Evolutionary conservation across 1,140 invertebrate species (phyloP), one percentile per base, ranked within the genome.

Genomic region (Aphidius ervi): DNA sequence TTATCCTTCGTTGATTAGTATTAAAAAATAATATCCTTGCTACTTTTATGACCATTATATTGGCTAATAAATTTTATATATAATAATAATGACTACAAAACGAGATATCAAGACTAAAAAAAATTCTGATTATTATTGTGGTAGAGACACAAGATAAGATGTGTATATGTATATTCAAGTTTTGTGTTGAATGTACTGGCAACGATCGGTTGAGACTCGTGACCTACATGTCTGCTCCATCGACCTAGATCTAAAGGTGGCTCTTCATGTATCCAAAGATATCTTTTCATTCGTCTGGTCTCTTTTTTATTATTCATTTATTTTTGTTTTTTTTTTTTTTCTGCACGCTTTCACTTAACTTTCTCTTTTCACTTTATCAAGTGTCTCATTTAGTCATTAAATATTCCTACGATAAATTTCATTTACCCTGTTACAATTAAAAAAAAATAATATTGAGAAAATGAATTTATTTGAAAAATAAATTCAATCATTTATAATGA

Each of bases 151-250:
- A 61, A 54, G 60, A 58, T 67, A 61, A 52, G 56, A 62, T 31
- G 4, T 31, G 1, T 31, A 31, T 31, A 31, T 31, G 4, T 31
- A 31, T 31, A 31, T 31, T 31, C 23, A 23, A 23, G 23, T 23
- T 31, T 31, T 31, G 41, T 54, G 41, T 62, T 41, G 61, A 64
- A 67, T 65, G 65, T 67, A 72, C 69, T 68, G 63, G 61, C 52
- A 66, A 66, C 74, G 68, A 76, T 77, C 73, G 75, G 77, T 71
- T 52, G 40, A 52, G 72, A 74, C 70, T 77, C 63, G 72, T 72
- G 73, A 70, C 75, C 73, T 54, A 74, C 70, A 75, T 77, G 69
- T 67, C 59, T 39, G 69, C 60, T 58, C 66, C 61, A 62, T 67
- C 68, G 71, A 63, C 71, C 73, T 65, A 72, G 72, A 72, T 74